These are phyloP conservation scores for Leptosomus discolor DNA, from an alignment of 2,113 vertebrate genomes.

Conservation along the genomic window DNA sequence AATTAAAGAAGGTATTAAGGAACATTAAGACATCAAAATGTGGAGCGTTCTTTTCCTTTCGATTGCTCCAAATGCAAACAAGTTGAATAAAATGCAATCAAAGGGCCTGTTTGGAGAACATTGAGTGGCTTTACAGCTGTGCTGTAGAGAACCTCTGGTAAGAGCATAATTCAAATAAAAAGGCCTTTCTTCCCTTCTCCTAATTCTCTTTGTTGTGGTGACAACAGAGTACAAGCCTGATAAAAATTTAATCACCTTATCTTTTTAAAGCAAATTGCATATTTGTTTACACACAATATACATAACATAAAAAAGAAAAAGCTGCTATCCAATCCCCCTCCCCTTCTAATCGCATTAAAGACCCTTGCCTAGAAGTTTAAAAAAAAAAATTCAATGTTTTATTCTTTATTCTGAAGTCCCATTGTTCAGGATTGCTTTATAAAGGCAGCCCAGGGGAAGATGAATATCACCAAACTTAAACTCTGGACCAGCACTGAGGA, in stretches of 20 bases:
- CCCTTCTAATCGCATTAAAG: conserved; percentile 53
- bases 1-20: conserved; percentile 85
- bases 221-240: conserved; percentile 74
- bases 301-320: conserved; percentile 66
- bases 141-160: conserved; percentile 69
- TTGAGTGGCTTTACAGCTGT: conserved; percentile 74
- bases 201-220: conserved; percentile 80
- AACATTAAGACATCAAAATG: conserved; percentile 84
- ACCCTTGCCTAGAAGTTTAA: conserved; percentile 26
- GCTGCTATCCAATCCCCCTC: conserved; percentile 39
- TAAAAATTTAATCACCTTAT: conserved; percentile 85
- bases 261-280: conserved; percentile 84
- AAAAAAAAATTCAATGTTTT: conserved; percentile 19
- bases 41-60: conserved; percentile 66
- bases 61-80: conserved; percentile 72
- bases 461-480: conserved; percentile 45
- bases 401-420: conserved; percentile 60
- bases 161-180: conserved; percentile 60
- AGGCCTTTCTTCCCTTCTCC: conserved; percentile 68
- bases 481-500: conserved; percentile 25
- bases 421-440: conserved; percentile 63
- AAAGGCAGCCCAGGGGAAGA: conserved; percentile 49
- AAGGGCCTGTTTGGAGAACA: conserved; percentile 70
- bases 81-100: conserved; percentile 79
- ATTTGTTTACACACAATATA: conserved; percentile 78